Conservation (phyloP, 1,140 invertebrate genomes). For the Acromyrmex heyeri region DNA sequence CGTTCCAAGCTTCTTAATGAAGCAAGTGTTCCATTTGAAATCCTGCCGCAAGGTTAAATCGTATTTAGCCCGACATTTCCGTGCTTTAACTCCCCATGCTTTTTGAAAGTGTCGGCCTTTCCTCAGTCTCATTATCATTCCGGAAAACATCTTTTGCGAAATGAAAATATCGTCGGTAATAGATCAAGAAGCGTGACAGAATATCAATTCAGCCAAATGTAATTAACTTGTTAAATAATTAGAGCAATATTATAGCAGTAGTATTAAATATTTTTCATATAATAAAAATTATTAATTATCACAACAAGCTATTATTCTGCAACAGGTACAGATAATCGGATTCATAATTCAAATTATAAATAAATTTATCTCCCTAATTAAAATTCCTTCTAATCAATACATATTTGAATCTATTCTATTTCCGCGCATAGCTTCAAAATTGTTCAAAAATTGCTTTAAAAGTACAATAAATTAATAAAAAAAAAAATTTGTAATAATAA, state of each 20-base stretch:
- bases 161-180: conserved; percentile 30
- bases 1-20: conserved; percentile 66
- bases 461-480: not conserved
- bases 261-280: not conserved
- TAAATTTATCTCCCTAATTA: conserved; percentile 1
- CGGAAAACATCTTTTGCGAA: conserved; percentile 28
- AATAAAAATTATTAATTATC: not conserved
- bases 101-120: conserved; percentile 29
- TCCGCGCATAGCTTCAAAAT: not conserved
- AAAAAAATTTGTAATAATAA: not conserved
- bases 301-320: not conserved
- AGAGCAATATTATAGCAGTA: not conserved
- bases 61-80: conserved; percentile 69
- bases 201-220: not conserved
- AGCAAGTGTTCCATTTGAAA: conserved; percentile 72
- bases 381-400: not conserved
- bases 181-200: not conserved
- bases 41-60: conserved; percentile 67
- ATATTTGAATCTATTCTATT: not conserved
- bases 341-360: conserved; percentile 19
- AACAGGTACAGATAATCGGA: not conserved
- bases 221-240: conserved; percentile 35
- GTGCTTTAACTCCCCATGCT: conserved; percentile 40
- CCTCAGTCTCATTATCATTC: conserved; percentile 24
- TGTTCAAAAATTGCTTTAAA: not conserved